Evolutionary conservation across 2,113 vertebrate genomes (phyloP), one percentile per base, ranked within the genome.

Genomic region (Peromyscus maniculatus): DNA sequence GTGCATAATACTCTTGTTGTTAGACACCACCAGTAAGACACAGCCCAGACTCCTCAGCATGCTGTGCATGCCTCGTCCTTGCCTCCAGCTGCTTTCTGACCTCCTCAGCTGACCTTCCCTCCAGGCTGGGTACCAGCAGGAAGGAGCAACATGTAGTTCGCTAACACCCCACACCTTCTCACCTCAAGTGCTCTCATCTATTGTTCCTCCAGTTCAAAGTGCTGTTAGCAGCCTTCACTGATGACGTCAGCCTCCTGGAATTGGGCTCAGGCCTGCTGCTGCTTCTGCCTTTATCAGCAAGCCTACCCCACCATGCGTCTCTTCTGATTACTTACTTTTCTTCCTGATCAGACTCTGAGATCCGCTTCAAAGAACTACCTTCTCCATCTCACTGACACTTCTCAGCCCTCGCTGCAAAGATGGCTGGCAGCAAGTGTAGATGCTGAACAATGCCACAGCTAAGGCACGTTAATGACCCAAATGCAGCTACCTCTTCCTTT

Each of bases 381-480:
- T 64, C 24, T 83, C 52, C 8, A 0, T 0, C 4, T 15, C 21
- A 0, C 26, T 2, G 0, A 62, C 0, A 15, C 3, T 13, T 49
- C 79, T 16, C n/a, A 33, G 17, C 43, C 52, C 31, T 10, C 43
- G 1, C 4, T 13, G 7, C 3, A 16, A 8, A 15, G 26, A 1
- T 10, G 52, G 49, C 59, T 2, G 0, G 9, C 4, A 2, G 16
- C 15, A 1, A 52, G n/a, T 55, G 2, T 0, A 8, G 31, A 46
- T 36, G 16, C 62, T 84, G 6, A 74, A 1, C 6, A 16, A 92
- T 28, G 43, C 33, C 28, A 6, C 17, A 15, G 5, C 21, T 33
- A 66, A 64, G 19, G 21, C 11, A 4, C 69, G 6, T 57, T 39
- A 31, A 39, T 93, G 31, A 77, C 36, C 82, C 31, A 3, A 86